Evolutionary conservation across 2,888 invertebrate species (phyloP).

Genomic region (Lasioglossum leucozonium): DNA sequence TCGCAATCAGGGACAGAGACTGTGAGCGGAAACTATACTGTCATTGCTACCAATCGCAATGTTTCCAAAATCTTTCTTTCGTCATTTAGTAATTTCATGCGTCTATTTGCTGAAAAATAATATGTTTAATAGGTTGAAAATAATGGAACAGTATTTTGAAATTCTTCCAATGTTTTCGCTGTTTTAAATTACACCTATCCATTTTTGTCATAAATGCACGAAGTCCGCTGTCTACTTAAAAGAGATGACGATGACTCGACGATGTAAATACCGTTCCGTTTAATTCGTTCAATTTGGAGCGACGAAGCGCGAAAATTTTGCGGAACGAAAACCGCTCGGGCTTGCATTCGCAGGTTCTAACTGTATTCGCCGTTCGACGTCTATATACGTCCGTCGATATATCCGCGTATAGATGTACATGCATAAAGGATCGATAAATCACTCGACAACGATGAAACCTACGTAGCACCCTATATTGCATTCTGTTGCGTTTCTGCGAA

Average conservation of each 20-base stretch:
- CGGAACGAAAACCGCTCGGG: not conserved
- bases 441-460: constrained; percentile 44
- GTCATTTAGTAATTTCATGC: too few species aligned
- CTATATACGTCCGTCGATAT: constrained; percentile 33
- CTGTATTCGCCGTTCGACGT: constrained; percentile 34
- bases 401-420: constrained; percentile 1
- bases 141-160: too few species aligned
- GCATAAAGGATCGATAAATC: constrained; percentile 51
- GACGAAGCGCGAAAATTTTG: not conserved
- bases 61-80: too few species aligned
- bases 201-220: too few species aligned
- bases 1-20: too few species aligned
- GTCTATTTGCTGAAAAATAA: too few species aligned
- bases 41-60: too few species aligned
- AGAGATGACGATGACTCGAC: not conserved
- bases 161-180: too few species aligned
- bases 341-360: constrained; percentile 13
- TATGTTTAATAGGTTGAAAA: too few species aligned
- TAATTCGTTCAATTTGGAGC: not conserved
- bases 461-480: constrained; percentile 51
- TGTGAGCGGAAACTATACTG: too few species aligned
- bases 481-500: constrained; percentile 44
- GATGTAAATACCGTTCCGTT: not conserved
- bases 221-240: not conserved
- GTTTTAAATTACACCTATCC: too few species aligned